A percentile compares a stretch with the other conserved stretches of the same genome.
Evolutionary conservation across 2,888 invertebrate species (phyloP).

Genomic region (Margaritifera margaritifera): DNA sequence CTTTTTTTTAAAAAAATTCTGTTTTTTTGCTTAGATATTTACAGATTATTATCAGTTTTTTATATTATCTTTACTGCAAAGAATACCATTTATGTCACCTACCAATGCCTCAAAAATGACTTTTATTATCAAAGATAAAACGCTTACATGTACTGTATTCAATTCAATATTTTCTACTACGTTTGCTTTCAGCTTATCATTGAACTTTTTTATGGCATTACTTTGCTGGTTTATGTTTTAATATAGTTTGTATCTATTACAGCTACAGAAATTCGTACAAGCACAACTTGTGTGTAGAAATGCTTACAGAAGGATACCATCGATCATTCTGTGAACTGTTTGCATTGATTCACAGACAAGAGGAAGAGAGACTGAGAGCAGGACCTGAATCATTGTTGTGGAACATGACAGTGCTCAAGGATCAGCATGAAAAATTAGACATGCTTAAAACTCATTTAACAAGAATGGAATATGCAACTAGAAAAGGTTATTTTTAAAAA

Average conservation of each 20-base stretch:
- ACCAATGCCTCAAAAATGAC: background rate
- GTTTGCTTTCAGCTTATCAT: background rate
- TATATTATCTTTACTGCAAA: too few species aligned
- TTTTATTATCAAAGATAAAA: background rate
- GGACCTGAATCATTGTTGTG: slow-evolving; percentile 71
- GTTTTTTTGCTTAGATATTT: background rate
- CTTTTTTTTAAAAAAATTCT: background rate
- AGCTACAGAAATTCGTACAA: slow-evolving; percentile 70
- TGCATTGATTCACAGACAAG: slow-evolving; percentile 67
- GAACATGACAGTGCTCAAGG: slow-evolving; percentile 63
- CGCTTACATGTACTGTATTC: background rate
- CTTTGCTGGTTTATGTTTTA: background rate
- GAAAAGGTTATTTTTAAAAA: slow-evolving; percentile 55
- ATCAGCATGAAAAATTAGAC: slow-evolving; percentile 69
- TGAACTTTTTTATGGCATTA: background rate
- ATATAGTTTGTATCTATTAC: slow-evolving; percentile 9
- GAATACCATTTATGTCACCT: too few species aligned
- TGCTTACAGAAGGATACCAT: slow-evolving; percentile 71
- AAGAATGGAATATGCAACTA: slow-evolving; percentile 63
- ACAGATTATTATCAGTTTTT: too few species aligned
- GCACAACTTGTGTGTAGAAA: slow-evolving; percentile 71
- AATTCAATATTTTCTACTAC: background rate
- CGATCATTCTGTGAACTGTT: slow-evolving; percentile 70
- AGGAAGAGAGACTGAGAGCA: slow-evolving; percentile 59
- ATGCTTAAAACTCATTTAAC: slow-evolving; percentile 65